These are phyloP conservation scores for Montipora capricornis DNA, from an alignment of 64 coral and sea anemone species.

Conservation along the genomic window DNA sequence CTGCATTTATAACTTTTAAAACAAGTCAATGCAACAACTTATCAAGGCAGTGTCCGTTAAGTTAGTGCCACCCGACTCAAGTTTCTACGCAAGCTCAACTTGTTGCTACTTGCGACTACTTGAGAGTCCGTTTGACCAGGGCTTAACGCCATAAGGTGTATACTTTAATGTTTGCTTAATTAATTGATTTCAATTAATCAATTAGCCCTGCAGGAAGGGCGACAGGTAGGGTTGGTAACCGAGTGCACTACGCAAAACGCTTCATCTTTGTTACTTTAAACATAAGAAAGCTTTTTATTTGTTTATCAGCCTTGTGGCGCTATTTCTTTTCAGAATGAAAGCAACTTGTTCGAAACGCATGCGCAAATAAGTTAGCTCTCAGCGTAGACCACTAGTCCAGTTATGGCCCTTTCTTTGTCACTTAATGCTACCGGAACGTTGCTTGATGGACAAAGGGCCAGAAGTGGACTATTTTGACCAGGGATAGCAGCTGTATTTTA, in stretches of 20 bases:
- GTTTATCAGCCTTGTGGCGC: neutral
- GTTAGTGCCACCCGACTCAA: neutral
- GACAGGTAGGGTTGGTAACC: neutral
- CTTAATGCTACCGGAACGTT: neutral
- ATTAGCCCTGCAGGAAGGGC: neutral
- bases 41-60: constrained; percentile 11
- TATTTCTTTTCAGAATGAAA: neutral
- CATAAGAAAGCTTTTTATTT: neutral
- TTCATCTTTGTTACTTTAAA: neutral
- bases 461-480: neutral
- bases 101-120: too few relatives aligned
- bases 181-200: too few relatives aligned
- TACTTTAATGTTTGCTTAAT: too few relatives aligned
- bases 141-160: too few relatives aligned
- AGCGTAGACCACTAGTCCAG: neutral
- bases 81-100: too few relatives aligned
- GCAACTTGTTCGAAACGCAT: neutral
- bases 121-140: too few relatives aligned
- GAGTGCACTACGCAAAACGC: neutral
- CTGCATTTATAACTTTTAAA: neutral
- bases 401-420: too few relatives aligned
- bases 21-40: neutral
- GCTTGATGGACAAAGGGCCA: neutral
- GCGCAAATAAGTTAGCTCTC: constrained; percentile 1
- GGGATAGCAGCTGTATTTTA: neutral